phyloP scores from a whole-genome alignment of 1,140 invertebrate species.

The Melipona quadrifasciata region DNA sequence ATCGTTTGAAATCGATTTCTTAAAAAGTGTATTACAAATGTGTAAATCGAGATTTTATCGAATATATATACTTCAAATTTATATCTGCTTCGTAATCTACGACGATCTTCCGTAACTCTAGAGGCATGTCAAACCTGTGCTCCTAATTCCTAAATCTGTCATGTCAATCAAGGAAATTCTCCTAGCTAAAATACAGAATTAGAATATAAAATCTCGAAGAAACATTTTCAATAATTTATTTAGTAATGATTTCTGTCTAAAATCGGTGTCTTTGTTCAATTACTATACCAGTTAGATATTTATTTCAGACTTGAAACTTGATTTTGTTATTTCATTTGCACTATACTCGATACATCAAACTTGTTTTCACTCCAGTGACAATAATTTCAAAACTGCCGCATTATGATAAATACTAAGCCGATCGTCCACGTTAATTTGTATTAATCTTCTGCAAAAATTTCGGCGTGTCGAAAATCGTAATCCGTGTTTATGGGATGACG shows the following conservation, averaged over 20 bases:
- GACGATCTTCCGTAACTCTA: too few species aligned
- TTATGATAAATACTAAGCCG: neutral
- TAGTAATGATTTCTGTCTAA: neutral
- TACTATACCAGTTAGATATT: too few species aligned
- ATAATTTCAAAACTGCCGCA: neutral
- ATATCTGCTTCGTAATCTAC: neutral
- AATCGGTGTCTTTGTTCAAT: neutral
- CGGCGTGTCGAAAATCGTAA: neutral
- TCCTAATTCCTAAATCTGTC: neutral
- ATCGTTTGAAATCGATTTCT: too few species aligned
- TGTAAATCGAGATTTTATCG: neutral
- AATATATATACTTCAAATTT: neutral
- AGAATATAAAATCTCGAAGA: too few species aligned
- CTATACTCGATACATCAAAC: neutral
- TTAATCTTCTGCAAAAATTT: neutral
- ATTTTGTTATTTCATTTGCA: neutral
- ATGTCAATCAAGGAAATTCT: neutral
- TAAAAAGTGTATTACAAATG: too few species aligned
- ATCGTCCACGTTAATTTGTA: neutral
- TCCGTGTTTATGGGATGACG: constrained; percentile 7
- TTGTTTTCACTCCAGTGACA: neutral
- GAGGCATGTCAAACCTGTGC: neutral
- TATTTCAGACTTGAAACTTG: too few species aligned
- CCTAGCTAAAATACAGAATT: too few species aligned
- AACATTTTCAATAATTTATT: too few species aligned